These are phyloP conservation scores for Cygnus olor DNA, from an alignment of 2,797 vertebrate species.

Conservation along the genomic window DNA sequence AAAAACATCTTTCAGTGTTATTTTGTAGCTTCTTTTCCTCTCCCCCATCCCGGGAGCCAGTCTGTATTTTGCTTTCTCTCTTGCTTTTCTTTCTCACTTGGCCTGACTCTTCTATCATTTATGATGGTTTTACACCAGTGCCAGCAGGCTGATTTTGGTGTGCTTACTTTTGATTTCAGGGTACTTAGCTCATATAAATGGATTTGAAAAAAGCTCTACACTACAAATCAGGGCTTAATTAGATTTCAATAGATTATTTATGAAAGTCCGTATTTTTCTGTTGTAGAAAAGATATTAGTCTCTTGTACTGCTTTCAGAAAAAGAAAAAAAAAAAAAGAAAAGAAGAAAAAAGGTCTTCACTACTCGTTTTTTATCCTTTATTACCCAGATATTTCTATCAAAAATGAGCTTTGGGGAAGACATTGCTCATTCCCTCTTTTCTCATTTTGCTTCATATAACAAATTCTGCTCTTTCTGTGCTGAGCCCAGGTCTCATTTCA, in stretches of 20 bases:
- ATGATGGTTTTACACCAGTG: not conserved
- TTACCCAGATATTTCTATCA: not conserved
- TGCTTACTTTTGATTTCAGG: not conserved
- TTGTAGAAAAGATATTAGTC: too few species aligned
- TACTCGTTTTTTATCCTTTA: not conserved
- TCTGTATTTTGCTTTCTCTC: not conserved
- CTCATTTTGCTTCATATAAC: not conserved
- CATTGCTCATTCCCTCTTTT: not conserved
- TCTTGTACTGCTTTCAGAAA: not conserved
- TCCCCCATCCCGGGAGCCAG: not conserved
- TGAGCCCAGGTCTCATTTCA: too few species aligned
- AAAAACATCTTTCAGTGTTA: not conserved
- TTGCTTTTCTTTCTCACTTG: not conserved
- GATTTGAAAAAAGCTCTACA: not conserved
- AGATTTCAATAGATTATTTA: not conserved
- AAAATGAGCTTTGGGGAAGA: not conserved
- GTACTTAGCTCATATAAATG: not conserved
- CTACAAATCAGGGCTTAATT: not conserved
- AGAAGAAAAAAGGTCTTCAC: rapidly evolving
- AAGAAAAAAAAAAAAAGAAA: not conserved
- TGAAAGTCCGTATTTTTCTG: not conserved
- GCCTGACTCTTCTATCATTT: not conserved
- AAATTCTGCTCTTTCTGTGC: not conserved
- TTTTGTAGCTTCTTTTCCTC: not conserved
- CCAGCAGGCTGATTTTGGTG: not conserved